Base-by-base conservation (phyloP, 2,888 invertebrate species). In the Tiliacea citrago region DNA sequence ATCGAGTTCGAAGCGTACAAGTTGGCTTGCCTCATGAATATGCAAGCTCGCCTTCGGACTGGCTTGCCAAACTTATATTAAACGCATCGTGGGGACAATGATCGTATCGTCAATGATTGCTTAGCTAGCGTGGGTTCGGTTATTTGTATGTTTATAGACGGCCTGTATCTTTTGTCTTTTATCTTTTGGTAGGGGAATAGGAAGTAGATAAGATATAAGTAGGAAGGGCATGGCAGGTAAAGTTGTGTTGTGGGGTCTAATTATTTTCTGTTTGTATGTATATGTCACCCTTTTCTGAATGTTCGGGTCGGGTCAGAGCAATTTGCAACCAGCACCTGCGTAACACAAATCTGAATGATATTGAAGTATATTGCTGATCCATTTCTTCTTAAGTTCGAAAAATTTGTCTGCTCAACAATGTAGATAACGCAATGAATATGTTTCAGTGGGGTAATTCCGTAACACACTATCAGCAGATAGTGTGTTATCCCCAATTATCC, bases 1-100 rank as follows among this genome's bases (percentile, higher is more conserved):
- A 79, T 75, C 78, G 83, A 86, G 79, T 88, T 82, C 58, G 42
- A 57, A 73, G 65, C 80, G 80, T 69, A 61, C 81, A 81, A 87
- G 89, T 83, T 86, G 83, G 66, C 69, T 61, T 61, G 39, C 24
- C 84, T 92, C 91, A 92, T 92, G 90, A 91, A 92, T 92, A 92
- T 92, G 87, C 90, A 88, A 69, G 73, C 72, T 39, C 12, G 47
- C 79, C 61, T 76, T 73, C 68, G 84, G 85, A 86, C 87, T 71
- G 77, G 87, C 86, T 86, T 85, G 85, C 77, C 89, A 83, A 92
- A 92, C 91, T 90, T 90, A 91, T 90, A 91, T 91, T 91, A 86
- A 89, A 91, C 85, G 86, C 84, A 85, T 84, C 85, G 86, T 62
- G 71, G 76, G 79, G 83, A 81, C 83, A 81, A 81, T 77, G 84